phyloP scores from a whole-genome alignment of 2,113 vertebrate genomes.

The Nesoenas mayeri region DNA sequence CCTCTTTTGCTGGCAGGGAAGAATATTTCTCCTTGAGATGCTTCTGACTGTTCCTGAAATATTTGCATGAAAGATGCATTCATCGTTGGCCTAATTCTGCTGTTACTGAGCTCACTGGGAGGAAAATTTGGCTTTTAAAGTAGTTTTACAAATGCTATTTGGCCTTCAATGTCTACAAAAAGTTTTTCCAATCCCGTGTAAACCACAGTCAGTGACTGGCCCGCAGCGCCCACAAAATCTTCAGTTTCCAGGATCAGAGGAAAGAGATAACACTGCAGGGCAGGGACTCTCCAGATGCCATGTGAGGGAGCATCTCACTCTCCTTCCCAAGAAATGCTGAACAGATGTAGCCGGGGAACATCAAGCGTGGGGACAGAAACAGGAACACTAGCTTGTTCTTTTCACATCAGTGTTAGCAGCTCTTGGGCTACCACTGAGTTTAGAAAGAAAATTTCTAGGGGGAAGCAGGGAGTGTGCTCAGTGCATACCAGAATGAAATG shows the following conservation, averaged over 20 bases:
- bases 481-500: constrained; percentile 1
- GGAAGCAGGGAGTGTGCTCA: background rate
- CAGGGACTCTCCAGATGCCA: background rate
- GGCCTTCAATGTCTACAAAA: background rate
- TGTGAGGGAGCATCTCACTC: background rate
- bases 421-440: background rate
- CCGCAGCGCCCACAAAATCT: background rate
- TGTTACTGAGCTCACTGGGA: background rate
- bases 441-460: background rate
- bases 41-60: background rate
- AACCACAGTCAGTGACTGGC: background rate
- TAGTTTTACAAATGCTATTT: background rate
- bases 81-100: background rate
- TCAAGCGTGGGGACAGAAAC: background rate
- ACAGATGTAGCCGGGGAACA: background rate
- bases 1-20: background rate
- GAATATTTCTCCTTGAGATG: background rate
- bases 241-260: background rate
- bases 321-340: background rate
- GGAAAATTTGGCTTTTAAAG: background rate
- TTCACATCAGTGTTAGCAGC: background rate
- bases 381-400: background rate
- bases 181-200: background rate
- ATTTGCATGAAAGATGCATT: background rate
- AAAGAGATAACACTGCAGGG: background rate